Evolutionary conservation across 2,888 invertebrate species (phyloP).

Genomic region (Papilio gigon): DNA sequence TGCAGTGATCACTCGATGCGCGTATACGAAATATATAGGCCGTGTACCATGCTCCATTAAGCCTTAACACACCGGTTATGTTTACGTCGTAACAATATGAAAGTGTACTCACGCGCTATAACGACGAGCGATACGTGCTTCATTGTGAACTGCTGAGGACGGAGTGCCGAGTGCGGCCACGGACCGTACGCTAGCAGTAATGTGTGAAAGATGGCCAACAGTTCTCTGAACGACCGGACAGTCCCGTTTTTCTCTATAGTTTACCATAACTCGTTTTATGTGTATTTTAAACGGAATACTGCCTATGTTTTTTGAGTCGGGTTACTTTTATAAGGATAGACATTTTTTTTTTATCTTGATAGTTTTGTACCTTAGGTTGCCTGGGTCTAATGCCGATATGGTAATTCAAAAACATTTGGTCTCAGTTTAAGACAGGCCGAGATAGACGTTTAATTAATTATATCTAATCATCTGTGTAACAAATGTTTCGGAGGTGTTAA

Average conservation of each 20-base stretch:
- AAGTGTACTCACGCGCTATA: slow-evolving; percentile 70
- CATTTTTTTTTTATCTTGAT: no score
- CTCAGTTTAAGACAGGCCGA: no score
- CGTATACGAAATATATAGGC: slow-evolving; percentile 32
- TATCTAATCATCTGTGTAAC: no score
- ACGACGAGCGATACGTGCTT: slow-evolving; percentile 69
- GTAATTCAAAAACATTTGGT: no score
- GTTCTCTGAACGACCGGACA: slow-evolving; percentile 42
- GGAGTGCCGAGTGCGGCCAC: slow-evolving; percentile 47
- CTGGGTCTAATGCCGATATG: no score
- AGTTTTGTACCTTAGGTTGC: no score
- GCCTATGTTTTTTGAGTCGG: neutral
- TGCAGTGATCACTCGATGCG: neutral
- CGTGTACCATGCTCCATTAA: slow-evolving; percentile 29
- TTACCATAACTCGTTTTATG: slow-evolving; percentile 13
- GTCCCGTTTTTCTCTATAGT: slow-evolving; percentile 21
- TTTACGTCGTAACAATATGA: slow-evolving; percentile 52
- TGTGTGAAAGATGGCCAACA: slow-evolving; percentile 30
- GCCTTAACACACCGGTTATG: slow-evolving; percentile 31
- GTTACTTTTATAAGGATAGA: no score
- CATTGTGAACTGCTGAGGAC: slow-evolving; percentile 60
- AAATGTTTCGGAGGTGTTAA: no score
- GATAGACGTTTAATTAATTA: no score
- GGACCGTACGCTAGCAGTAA: slow-evolving; percentile 38
- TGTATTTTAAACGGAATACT: neutral